These are phyloP conservation scores for Morinoia aosen DNA, from an alignment of 2,888 invertebrate species.

Conservation along the genomic window DNA sequence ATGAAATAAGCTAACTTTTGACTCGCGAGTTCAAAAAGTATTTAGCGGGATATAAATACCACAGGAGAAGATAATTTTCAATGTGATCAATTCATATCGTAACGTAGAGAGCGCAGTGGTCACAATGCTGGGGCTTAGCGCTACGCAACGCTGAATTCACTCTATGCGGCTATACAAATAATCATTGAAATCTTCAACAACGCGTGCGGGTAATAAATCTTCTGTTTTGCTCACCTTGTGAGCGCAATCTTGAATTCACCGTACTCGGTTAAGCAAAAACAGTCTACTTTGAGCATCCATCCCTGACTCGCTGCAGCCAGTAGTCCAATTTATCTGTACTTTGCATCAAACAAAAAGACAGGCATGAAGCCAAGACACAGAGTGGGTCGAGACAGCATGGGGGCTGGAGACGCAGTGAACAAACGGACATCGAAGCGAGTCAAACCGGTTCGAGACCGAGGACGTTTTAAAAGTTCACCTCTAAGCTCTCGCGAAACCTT, in stretches of 20 bases:
- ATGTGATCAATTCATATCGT: neutral
- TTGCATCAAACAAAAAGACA: neutral
- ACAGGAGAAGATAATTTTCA: neutral
- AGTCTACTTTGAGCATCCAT: neutral
- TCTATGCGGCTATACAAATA: neutral
- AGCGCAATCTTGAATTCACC: neutral
- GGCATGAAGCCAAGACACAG: neutral
- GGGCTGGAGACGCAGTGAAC: neutral
- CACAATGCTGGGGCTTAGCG: too few relatives aligned
- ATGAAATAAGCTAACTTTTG: neutral
- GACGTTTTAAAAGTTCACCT: slow-evolving; percentile 43
- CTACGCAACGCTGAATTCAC: too few relatives aligned
- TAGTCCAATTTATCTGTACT: neutral
- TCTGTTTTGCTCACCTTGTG: neutral
- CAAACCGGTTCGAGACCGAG: slow-evolving; percentile 37
- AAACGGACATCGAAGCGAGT: slow-evolving; percentile 21
- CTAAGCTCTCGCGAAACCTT: slow-evolving; percentile 31
- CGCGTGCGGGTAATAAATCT: neutral
- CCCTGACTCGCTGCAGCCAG: neutral
- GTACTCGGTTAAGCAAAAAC: neutral
- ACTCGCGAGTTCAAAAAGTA: neutral
- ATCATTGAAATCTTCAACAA: neutral
- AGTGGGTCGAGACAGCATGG: neutral
- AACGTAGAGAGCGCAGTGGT: neutral
- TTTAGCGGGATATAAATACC: neutral